Evolutionary conservation across 2,113 vertebrate species (phyloP), one percentile per base, ranked within the genome.

Genomic region (Ailuropoda melanoleuca): DNA sequence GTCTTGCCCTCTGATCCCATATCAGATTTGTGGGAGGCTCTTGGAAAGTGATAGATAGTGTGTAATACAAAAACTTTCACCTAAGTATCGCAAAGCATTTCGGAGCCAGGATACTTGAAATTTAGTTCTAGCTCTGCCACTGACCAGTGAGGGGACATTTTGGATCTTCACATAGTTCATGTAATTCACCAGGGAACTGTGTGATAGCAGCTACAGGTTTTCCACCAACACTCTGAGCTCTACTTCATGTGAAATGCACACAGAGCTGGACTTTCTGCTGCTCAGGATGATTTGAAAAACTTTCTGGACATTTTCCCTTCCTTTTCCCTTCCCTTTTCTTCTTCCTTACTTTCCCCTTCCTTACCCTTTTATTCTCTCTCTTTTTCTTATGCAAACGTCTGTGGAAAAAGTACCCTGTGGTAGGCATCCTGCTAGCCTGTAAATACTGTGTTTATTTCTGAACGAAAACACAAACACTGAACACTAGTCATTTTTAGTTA

Each of bases 401-500:
- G 55, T 39, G 94, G 48, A 46, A 19, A 4, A 80, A 62, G 23
- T 83, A 46, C 6, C 80, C 7, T 78, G 4, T 89, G 70, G 21
- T 94, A 58, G 29, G 31, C 26, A 68, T 74, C 60, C 8, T 58
- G 70, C 39, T 95, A 81, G 37, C 26, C 24, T 93, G 10, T 81
- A n/a, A 85, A 88, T 31, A 72, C 1, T 43, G 24, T 6, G 87
- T 84, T 93, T 87, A 68, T 92, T 90, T 91, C 39, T 94, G 26
- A 87, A 84, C 72, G 53, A 84, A 84, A 92, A 77, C 4, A 13
- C 1, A 24, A 80, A 87, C 23, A 55, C 37, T 60, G 26, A 82
- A 39, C 37, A 9, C 3, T 6, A 84, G 77, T 82, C 15, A 53
- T 62, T 78, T 91, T 97, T 58, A 96, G 39, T 96, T 97, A 70